Evolutionary conservation across 1,140 invertebrate species (phyloP).

Genomic region (Ectropis grisescens): DNA sequence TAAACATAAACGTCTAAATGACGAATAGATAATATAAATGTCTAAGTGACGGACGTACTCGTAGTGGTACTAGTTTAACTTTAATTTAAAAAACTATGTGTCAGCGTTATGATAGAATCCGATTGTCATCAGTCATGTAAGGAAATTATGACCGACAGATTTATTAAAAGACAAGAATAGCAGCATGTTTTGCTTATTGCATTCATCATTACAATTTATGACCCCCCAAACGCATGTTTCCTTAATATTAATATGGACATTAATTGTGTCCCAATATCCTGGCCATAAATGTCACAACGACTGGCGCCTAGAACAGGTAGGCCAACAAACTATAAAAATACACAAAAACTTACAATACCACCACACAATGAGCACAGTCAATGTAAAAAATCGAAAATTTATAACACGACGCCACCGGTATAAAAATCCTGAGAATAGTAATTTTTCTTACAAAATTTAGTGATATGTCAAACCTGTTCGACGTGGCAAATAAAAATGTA

Average conservation of each 20-base stretch:
- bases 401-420: slow-evolving; percentile 60
- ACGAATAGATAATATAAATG: too few species aligned
- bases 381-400: slow-evolving; percentile 53
- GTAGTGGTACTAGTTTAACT: too few species aligned
- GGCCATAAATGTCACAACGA: slow-evolving; percentile 58
- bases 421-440: slow-evolving; percentile 56
- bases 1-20: too few species aligned
- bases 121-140: too few species aligned
- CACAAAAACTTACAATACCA: slow-evolving; percentile 47
- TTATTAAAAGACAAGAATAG: too few species aligned
- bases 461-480: slow-evolving; percentile 67
- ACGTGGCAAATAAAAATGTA: slow-evolving; percentile 67
- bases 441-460: slow-evolving; percentile 68
- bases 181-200: too few species aligned
- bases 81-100: too few species aligned
- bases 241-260: slow-evolving; percentile 63
- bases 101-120: too few species aligned
- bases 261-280: slow-evolving; percentile 63
- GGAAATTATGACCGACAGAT: too few species aligned
- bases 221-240: slow-evolving; percentile 38
- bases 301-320: slow-evolving; percentile 66
- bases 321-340: slow-evolving; percentile 35
- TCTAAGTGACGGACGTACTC: too few species aligned
- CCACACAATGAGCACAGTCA: slow-evolving; percentile 39
- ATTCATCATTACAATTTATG: too few species aligned